Evolutionary conservation across 2,888 invertebrate genomes (phyloP).

Genomic region (Molorchus minor): DNA sequence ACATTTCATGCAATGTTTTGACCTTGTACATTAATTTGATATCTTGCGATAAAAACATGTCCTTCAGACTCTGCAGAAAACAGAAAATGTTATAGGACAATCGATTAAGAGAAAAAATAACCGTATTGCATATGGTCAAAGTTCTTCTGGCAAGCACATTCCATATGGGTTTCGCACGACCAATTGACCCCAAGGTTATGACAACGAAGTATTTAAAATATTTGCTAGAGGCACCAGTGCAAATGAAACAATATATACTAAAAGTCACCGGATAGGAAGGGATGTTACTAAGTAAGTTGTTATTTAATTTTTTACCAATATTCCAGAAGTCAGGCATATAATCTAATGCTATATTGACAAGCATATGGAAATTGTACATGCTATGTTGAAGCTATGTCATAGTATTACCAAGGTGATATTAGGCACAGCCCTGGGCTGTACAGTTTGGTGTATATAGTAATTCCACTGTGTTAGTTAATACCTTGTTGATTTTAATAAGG

Average conservation of each 20-base stretch:
- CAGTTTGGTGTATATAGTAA: no score
- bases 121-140: constrained; percentile 81
- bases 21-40: no score
- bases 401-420: no score
- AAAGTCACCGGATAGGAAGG: constrained; percentile 60
- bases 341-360: constrained; percentile 15
- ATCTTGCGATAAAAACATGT: no score
- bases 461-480: no score
- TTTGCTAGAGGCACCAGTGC: constrained; percentile 56
- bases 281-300: background rate
- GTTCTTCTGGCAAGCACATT: constrained; percentile 81
- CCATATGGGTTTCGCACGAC: constrained; percentile 74
- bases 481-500: no score
- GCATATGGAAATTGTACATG: no score
- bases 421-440: no score
- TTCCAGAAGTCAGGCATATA: no score
- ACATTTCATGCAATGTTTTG: no score
- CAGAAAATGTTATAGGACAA: constrained; percentile 72
- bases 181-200: constrained; percentile 68
- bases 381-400: no score
- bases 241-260: constrained; percentile 50
- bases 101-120: constrained; percentile 72
- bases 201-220: constrained; percentile 64
- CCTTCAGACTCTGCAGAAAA: constrained; percentile 70
- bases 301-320: background rate